Conservation (phyloP, 2,797 vertebrate genomes). For the Sebastes kiyomatsui region DNA sequence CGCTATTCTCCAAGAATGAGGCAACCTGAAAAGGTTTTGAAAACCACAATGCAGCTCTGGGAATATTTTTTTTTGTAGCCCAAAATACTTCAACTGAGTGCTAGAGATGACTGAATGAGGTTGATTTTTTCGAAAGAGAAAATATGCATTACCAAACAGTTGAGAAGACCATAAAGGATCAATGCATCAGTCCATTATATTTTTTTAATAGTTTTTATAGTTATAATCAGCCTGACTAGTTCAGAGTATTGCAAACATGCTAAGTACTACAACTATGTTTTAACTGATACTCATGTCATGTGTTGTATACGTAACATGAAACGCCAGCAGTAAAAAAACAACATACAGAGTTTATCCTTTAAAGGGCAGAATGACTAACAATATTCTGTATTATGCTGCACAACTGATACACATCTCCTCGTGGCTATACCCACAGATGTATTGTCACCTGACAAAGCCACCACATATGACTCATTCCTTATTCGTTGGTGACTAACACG, state of each 20-base stretch:
- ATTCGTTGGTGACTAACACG: conserved; percentile 4
- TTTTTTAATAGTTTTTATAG: too few relatives aligned
- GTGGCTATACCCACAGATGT: background rate
- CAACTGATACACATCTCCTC: background rate
- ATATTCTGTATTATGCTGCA: conserved; percentile 15
- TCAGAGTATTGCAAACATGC: conserved; percentile 24
- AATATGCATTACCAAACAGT: background rate
- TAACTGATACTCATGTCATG: conserved; percentile 24
- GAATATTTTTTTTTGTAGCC: background rate
- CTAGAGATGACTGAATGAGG: background rate
- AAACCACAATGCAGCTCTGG: background rate
- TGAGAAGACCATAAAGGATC: background rate
- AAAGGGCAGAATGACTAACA: conserved; percentile 32
- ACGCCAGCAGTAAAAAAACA: conserved; percentile 5
- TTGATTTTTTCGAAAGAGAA: background rate
- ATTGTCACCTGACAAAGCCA: conserved; percentile 1
- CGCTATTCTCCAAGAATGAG: background rate
- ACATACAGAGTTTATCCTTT: conserved; percentile 35
- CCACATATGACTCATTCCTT: conserved; percentile 5
- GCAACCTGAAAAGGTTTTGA: background rate
- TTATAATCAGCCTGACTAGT: background rate
- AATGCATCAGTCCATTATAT: background rate
- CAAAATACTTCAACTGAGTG: background rate
- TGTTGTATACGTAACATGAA: conserved; percentile 26
- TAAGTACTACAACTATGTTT: conserved; percentile 14